Percentiles rank a stretch among this genome's conserved stretches.
Evolutionary conservation across 2,113 vertebrate species (phyloP).

Genomic region (Tyto alba): DNA sequence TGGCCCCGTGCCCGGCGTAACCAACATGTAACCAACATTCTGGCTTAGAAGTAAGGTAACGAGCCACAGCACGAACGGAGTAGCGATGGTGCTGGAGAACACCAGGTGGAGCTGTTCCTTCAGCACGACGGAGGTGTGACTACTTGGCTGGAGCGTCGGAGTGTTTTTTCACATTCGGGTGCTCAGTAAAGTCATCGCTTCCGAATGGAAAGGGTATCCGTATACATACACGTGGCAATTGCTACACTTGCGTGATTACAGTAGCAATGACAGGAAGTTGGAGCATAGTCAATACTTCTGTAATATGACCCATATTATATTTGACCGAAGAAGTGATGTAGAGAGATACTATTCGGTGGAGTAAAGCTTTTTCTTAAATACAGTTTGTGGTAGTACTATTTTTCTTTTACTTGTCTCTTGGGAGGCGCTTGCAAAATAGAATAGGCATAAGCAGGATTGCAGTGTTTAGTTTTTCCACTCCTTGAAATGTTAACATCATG

Average conservation of each 20-base stretch:
- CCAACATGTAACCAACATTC: too few relatives aligned
- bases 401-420: neutral
- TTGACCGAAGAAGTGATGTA: neutral
- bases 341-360: neutral
- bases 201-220: neutral
- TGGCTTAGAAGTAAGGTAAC: too few relatives aligned
- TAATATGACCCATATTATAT: too few relatives aligned
- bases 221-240: too few relatives aligned
- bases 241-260: neutral
- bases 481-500: neutral
- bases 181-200: fast-evolving
- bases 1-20: fast-evolving
- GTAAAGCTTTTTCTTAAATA: neutral
- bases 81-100: neutral
- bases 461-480: neutral
- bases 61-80: neutral
- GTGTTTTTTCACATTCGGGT: neutral
- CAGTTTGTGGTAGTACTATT: neutral
- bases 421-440: neutral
- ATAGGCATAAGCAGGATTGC: neutral
- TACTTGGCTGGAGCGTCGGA: neutral
- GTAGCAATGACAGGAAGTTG: too few relatives aligned
- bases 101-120: conserved; percentile 11
- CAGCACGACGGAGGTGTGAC: neutral
- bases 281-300: too few relatives aligned